Evolutionary conservation across 1,140 invertebrate genomes (phyloP), one percentile per base, ranked within the genome.

Genomic region (Teleopsis dalmanni): DNA sequence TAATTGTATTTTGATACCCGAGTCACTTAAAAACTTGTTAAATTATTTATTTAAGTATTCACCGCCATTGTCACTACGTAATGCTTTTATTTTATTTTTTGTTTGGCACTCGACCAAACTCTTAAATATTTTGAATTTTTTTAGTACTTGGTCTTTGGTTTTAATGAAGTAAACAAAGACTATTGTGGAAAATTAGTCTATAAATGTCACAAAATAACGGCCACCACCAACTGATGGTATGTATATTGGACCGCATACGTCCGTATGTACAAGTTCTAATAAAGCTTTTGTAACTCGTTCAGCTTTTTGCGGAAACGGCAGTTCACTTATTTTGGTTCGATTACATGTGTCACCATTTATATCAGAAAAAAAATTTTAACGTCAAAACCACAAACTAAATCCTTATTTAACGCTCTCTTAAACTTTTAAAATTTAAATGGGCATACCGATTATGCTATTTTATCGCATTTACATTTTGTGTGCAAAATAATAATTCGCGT

Each of bases 231-330:
- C 38, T 9, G 71, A 62, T 19, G 10, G 25, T 25, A 37, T 42
- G 13, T 57, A 37, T 60, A 72, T 71, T 7, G 60, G 66, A 36
- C 70, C 70, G 54, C 71, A 73, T 7, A 74, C 47, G 45, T 73
- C 70, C 37, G 59, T 55, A 50, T 73, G 67, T 11, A 73, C 56
- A 3, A 71, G 31, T 38, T 69, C 60, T 29, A 75, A 54, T 14
- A 50, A 5, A 26, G 36, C 21, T 36, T 37, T 34, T 11, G 41
- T 31, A 10, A 21, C 34, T 38, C 19, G 48, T 21, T 37, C 16
- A 14, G 42, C 18, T 29, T 22, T 21, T 26, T 23, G 50, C n/a
- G n/a, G n/a, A 42, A 52, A 52, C n/a, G 27, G 13, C 33, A 9
- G 29, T 21, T n/a, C 43, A 45, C 43, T 31, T 11, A 45, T 45